Base-by-base conservation (phyloP, 2,888 invertebrate genomes). In the Homarus gammarus region DNA sequence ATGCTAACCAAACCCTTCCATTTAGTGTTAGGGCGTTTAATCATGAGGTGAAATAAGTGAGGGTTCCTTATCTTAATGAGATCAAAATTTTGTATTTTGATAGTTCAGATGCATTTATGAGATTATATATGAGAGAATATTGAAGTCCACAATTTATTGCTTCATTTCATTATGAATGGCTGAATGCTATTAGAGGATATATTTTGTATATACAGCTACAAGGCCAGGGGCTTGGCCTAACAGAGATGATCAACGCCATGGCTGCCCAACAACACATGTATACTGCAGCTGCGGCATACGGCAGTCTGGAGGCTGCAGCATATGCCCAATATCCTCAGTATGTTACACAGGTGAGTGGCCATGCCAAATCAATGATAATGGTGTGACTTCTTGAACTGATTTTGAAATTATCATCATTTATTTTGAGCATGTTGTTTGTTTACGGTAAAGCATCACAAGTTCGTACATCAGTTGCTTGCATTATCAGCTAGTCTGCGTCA, bases 191-290 rank as follows among this genome's bases (percentile, higher is more conserved):
- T n/a, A n/a, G n/a, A n/a, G n/a, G 56, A 5, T 22, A 18, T 18
- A 56, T 18, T 22, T 56, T 56, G 3, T 56, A 22, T 56, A 22
- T 49, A 61, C 87, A 90, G 87, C 73, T 90, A 27, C 91, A 88
- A 51, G 84, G 88, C 64, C 87, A 88, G 68, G 88, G 91, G 18
- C 51, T 92, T 51, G 92, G 92, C 27, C 73, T 92, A 51, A 85
- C 90, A 61, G 92, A 92, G 51, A 92, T 92, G 92, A 90, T 92
- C 40, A 92, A 88, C 75, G 92, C 92, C 56, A 92, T 92, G 90
- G 92, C 92, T 38, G 91, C 91, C 73, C 90, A 88, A 38, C 92
- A 92, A 70, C 92, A 90, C 83, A 89, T 92, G 85, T 92, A 90
- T 81, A 88, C 92, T 8, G 90, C 90, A 40, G 90, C 90, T 56